Conservation (phyloP, 2,797 vertebrate species). For the Galagoides demidoff region DNA sequence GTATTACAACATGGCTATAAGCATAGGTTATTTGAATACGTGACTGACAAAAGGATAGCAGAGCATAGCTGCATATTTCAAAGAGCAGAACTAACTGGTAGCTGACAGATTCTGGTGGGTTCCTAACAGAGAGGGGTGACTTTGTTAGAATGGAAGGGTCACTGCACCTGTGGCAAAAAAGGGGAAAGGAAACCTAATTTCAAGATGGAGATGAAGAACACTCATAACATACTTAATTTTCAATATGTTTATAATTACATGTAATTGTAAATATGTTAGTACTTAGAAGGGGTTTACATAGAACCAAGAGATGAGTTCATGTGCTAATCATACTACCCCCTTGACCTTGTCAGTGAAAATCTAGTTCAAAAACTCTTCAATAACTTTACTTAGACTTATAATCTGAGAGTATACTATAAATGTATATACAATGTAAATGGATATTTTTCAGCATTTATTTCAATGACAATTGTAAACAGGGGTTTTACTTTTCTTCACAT, state of each 20-base stretch:
- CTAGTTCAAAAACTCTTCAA: not conserved
- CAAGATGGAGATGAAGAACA: not conserved
- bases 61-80: not conserved
- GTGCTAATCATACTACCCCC: not conserved
- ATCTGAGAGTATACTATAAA: not conserved
- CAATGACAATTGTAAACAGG: not conserved
- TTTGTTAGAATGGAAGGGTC: not conserved
- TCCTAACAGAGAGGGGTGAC: not conserved
- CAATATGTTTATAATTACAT: not conserved
- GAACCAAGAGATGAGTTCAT: not conserved
- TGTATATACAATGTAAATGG: not conserved
- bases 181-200: not conserved
- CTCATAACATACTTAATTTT: not conserved
- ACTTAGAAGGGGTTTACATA: not conserved
- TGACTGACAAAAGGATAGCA: not conserved
- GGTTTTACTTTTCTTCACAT: not conserved
- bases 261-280: not conserved
- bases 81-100: not conserved
- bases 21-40: not conserved
- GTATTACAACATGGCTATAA: not conserved
- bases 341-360: constrained; percentile 2
- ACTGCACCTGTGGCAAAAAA: not conserved
- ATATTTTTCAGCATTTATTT: not conserved
- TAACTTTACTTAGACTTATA: not conserved
- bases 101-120: not conserved